Conservation (phyloP, 2,797 vertebrate species). For the Peromyscus attwateri region DNA sequence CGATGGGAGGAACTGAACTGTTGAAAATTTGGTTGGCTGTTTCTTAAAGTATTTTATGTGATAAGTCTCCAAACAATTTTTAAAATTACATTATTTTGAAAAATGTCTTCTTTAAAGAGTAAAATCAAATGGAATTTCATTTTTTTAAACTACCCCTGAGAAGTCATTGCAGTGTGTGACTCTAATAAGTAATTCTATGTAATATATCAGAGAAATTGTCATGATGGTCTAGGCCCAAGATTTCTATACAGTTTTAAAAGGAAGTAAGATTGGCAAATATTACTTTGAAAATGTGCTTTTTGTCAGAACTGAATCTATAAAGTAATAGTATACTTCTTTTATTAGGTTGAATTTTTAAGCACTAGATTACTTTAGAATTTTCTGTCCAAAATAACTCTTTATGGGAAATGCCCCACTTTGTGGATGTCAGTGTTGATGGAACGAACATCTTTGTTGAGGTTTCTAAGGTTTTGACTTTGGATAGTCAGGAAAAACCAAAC, state of each 20-base stretch:
- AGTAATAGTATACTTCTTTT: constrained; percentile 26
- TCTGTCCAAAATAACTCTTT: constrained; percentile 53
- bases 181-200: constrained; percentile 66
- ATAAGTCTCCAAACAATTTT: neutral
- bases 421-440: constrained; percentile 31
- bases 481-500: constrained; percentile 45
- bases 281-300: constrained; percentile 35
- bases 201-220: constrained; percentile 38
- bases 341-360: constrained; percentile 61
- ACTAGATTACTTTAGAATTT: constrained; percentile 40
- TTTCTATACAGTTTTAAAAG: constrained; percentile 59
- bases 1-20: constrained; percentile 37
- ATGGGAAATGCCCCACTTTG: constrained; percentile 11
- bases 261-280: neutral
- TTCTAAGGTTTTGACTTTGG: constrained; percentile 49
- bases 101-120: constrained; percentile 55
- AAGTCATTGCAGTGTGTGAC: constrained; percentile 43
- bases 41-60: constrained; percentile 63
- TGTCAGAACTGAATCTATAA: constrained; percentile 42
- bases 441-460: constrained; percentile 52
- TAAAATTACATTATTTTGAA: constrained; percentile 45
- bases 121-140: constrained; percentile 51
- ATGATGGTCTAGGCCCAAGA: constrained; percentile 3
- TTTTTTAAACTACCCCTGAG: constrained; percentile 15
- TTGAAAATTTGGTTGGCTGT: constrained; percentile 59